Conservation (phyloP, 1,140 invertebrate species). For the Zeugodacus cucurbitae region DNA sequence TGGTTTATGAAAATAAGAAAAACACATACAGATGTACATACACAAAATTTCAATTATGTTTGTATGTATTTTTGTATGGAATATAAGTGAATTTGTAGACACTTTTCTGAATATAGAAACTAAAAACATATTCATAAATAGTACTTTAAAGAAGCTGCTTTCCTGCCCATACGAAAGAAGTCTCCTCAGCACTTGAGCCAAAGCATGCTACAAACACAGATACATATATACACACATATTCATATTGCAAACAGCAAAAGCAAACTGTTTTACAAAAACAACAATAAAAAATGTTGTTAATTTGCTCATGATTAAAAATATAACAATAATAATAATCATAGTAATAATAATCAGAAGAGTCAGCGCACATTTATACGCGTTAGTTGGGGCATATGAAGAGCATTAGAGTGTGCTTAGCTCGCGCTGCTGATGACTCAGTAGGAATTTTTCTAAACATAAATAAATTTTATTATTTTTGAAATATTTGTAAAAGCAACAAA, state of each 20-base stretch:
- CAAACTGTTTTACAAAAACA: not conserved
- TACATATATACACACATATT: no score
- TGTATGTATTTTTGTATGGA: no score
- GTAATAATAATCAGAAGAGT: conserved; percentile 5
- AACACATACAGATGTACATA: not conserved
- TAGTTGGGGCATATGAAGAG: not conserved
- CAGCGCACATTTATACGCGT: not conserved
- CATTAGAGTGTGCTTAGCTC: not conserved
- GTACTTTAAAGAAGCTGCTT: not conserved
- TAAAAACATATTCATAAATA: not conserved
- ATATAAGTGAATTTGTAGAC: no score
- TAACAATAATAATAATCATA: not conserved
- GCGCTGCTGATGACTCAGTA: not conserved
- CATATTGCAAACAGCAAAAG: not conserved
- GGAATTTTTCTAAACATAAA: not conserved
- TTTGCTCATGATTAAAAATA: conserved; percentile 12
- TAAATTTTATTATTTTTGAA: no score
- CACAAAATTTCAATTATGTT: not conserved
- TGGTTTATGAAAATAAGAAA: not conserved
- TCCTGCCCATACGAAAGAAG: not conserved
- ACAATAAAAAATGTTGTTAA: not conserved
- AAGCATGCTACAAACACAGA: not conserved
- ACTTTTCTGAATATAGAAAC: not conserved
- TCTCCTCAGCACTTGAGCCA: not conserved
- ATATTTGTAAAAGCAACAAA: no score